These are phyloP conservation scores for Cosmia trapezina DNA, from an alignment of 2,888 invertebrate genomes.

Conservation along the genomic window DNA sequence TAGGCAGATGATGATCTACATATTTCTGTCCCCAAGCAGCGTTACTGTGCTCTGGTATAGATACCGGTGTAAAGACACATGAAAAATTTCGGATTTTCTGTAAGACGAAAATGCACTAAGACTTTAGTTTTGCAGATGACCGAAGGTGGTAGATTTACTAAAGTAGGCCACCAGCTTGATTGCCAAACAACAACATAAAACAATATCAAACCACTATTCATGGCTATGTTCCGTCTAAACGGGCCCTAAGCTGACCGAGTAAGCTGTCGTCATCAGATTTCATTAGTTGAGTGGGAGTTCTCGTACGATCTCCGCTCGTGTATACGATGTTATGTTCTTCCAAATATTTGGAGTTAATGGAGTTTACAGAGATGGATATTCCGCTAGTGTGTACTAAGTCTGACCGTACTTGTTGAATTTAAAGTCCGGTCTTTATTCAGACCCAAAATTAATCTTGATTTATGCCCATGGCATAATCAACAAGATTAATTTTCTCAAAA, in stretches of 20 bases:
- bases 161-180: too few species aligned
- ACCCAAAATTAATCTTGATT: too few species aligned
- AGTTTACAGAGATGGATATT: conserved; percentile 12
- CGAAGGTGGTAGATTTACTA: not conserved
- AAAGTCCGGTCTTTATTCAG: not conserved
- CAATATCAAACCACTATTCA: not conserved
- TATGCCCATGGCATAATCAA: too few species aligned
- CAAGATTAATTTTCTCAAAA: not conserved
- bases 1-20: too few species aligned
- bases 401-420: conserved; percentile 2
- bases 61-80: too few species aligned
- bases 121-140: not conserved
- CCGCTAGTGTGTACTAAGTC: conserved; percentile 6
- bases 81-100: not conserved
- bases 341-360: conserved; percentile 15
- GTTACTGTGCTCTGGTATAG: too few species aligned
- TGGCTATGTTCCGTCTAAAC: conserved; percentile 6
- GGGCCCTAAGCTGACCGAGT: conserved; percentile 5
- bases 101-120: not conserved
- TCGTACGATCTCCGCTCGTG: conserved; percentile 6
- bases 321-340: conserved; percentile 5
- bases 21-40: too few species aligned
- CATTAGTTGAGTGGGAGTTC: not conserved
- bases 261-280: conserved; percentile 23
- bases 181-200: not conserved